Evolutionary conservation across 2,888 invertebrate genomes (phyloP).

Genomic region (Drosophila fungiperda): DNA sequence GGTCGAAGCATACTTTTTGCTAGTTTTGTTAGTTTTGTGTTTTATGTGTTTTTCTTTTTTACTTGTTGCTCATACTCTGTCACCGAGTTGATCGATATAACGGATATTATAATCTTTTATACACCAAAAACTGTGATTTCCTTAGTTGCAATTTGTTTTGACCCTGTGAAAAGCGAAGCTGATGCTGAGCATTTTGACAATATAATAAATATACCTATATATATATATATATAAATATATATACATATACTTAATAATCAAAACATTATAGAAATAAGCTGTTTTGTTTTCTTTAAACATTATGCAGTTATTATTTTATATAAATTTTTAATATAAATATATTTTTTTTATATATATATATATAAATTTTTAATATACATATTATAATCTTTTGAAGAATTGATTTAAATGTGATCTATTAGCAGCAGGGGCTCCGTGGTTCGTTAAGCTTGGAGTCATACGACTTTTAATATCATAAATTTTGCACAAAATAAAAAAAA

Average conservation of each 20-base stretch:
- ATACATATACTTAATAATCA: too few species aligned
- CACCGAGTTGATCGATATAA: not conserved
- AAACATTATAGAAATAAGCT: not conserved
- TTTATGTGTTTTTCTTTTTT: constrained; percentile 16
- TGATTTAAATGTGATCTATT: not conserved
- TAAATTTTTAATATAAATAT: not conserved
- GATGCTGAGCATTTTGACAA: constrained; percentile 31
- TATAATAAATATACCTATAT: constrained; percentile 3
- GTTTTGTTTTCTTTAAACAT: not conserved
- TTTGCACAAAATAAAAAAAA: constrained; percentile 56
- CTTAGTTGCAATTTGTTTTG: constrained; percentile 71
- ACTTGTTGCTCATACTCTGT: not conserved
- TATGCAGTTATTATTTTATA: not conserved
- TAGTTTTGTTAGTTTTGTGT: constrained; percentile 43
- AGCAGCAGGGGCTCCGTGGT: constrained; percentile 33
- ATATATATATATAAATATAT: not conserved
- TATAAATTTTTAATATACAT: not conserved
- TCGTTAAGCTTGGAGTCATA: constrained; percentile 17
- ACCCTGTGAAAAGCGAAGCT: constrained; percentile 65
- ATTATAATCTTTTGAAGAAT: not conserved
- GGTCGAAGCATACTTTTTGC: constrained; percentile 56
- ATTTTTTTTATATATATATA: not conserved
- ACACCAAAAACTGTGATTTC: constrained; percentile 13
- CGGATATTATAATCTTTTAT: constrained; percentile 10
- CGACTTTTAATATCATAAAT: constrained; percentile 61